Percentiles rank a stretch among this genome's conserved stretches.
phyloP scores from a whole-genome alignment of 2,797 vertebrate genomes.

The Rhinichthys osculus region DNA sequence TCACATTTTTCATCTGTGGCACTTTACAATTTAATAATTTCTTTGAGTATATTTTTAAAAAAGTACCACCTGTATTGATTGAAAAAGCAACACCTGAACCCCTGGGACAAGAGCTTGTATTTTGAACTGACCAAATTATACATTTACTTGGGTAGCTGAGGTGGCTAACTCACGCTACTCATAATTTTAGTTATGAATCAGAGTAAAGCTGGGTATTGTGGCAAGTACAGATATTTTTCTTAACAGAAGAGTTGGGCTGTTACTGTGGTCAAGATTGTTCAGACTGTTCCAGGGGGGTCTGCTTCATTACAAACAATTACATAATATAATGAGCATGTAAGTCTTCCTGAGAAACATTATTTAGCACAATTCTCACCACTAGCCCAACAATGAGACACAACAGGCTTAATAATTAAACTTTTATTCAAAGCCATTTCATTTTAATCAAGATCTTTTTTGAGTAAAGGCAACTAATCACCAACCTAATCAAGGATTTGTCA shows the following conservation, averaged over 20 bases:
- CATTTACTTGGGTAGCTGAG: background rate
- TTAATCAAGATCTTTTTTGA: background rate
- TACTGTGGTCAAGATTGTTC: background rate
- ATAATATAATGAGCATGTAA: conserved; percentile 13
- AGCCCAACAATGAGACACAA: conserved; percentile 17
- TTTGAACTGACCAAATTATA: background rate
- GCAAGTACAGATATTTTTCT: background rate
- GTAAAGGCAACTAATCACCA: background rate
- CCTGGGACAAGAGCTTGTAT: background rate
- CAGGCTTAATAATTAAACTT: background rate
- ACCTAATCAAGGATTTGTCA: conserved; percentile 15
- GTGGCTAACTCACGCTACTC: background rate
- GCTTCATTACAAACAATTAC: conserved; percentile 13
- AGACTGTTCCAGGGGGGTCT: background rate
- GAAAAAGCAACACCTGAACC: background rate
- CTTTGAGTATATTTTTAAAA: background rate
- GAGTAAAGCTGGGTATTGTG: background rate
- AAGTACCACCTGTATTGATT: background rate
- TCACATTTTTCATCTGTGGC: background rate
- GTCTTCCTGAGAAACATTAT: background rate
- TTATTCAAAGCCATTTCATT: background rate
- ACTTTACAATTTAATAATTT: background rate
- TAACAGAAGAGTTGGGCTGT: background rate
- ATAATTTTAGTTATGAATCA: background rate
- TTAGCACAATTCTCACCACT: background rate